phyloP scores from a whole-genome alignment of 2,888 invertebrate species.

The Tenthredo mesomela region DNA sequence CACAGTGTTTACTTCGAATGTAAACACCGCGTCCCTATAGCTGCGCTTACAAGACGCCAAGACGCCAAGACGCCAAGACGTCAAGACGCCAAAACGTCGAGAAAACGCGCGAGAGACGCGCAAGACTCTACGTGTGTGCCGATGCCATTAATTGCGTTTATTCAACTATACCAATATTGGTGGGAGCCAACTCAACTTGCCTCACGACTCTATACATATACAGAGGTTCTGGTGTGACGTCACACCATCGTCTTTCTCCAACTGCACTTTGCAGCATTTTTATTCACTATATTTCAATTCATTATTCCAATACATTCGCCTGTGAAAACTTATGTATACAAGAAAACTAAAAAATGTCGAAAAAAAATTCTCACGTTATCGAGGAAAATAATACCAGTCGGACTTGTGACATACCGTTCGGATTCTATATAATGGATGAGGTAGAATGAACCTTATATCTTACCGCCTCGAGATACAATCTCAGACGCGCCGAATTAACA shows the following conservation, averaged over 20 bases:
- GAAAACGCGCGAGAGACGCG: conserved; percentile 12
- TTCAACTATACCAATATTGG: conserved; percentile 68
- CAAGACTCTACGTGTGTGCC: conserved; percentile 40
- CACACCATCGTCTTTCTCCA: neutral
- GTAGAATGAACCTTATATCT: conserved; percentile 35
- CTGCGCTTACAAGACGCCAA: conserved; percentile 34
- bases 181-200: conserved; percentile 54
- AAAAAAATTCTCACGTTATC: conserved; percentile 26
- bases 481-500: conserved; percentile 49
- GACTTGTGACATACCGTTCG: neutral
- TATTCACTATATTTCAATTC: neutral
- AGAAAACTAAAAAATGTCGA: neutral
- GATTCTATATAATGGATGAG: conserved; percentile 20
- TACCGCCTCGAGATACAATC: conserved; percentile 48
- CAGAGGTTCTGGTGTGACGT: conserved; percentile 19
- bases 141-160: conserved; percentile 67
- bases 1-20: conserved; percentile 42
- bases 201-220: neutral
- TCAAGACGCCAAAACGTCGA: conserved; percentile 37
- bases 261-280: neutral
- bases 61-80: conserved; percentile 48
- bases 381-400: neutral
- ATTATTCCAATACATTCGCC: neutral
- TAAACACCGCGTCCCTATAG: conserved; percentile 26
- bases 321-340: neutral